Conservation (phyloP, 2,888 invertebrate species). For the Tetragnatha montana region DNA sequence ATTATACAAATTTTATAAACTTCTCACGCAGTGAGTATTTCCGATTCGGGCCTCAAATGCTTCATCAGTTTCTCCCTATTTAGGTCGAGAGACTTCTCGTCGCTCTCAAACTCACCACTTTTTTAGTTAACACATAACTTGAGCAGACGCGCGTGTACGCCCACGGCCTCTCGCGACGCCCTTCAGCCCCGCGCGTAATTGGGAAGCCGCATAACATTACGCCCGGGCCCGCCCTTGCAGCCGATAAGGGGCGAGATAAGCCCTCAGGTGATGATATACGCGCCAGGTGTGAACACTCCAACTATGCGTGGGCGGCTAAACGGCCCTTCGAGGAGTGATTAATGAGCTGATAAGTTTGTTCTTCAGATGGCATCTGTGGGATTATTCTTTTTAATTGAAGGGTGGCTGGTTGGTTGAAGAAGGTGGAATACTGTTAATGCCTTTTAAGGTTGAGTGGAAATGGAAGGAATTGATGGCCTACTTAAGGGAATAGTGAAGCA, state of each 20-base stretch:
- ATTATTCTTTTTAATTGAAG: too few species aligned
- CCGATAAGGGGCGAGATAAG: constrained; percentile 42
- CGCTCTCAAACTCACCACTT: too few species aligned
- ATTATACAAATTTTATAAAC: too few species aligned
- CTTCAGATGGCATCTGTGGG: background rate
- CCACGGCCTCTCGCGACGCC: background rate
- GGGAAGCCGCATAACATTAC: constrained; percentile 41
- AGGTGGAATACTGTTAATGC: background rate
- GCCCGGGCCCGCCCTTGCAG: constrained; percentile 39
- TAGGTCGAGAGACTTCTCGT: too few species aligned
- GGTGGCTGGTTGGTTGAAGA: too few species aligned
- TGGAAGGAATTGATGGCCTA: too few species aligned
- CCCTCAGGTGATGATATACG: constrained; percentile 49
- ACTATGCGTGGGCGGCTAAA: constrained; percentile 34
- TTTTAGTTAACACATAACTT: too few species aligned
- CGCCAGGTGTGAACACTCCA: constrained; percentile 68
- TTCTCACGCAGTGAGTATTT: too few species aligned
- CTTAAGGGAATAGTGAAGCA: too few species aligned
- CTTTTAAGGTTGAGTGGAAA: background rate
- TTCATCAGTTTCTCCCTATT: too few species aligned
- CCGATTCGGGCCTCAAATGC: too few species aligned
- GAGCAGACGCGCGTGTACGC: too few species aligned
- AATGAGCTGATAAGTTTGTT: background rate
- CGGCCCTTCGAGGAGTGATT: constrained; percentile 20
- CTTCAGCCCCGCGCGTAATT: constrained; percentile 11